Base-by-base conservation (phyloP, 2,888 invertebrate species). In the Drosophila emarginata region DNA sequence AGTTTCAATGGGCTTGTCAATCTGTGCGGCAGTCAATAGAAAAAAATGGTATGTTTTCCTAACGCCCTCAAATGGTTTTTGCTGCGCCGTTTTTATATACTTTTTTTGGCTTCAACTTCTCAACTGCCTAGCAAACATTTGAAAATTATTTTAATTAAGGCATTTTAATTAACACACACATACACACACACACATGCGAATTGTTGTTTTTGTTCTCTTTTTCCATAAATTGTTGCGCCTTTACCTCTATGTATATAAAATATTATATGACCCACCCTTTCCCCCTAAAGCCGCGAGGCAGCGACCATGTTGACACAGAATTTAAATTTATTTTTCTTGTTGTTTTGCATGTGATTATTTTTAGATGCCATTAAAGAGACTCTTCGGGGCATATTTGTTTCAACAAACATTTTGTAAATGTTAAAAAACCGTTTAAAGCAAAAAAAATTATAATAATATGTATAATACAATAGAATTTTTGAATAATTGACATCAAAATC, bases 71-170 rank as follows among this genome's bases (percentile, higher is more conserved):
- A 40, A n/a, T 21, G n/a, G n/a, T 56, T 52, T 50, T 18, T 56
- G 59, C 40, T 70, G 53, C 39, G 58, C 51, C 56, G 32, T 63
- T 58, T 37, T 32, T 50, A 9, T 32, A 32, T 50, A 56, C 61
- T 63, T 15, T 52, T 7, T 32, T 7, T 32, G 32, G 52, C 54
- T 60, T 53, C 59, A 21, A 59, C 58, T 61, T 58, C 69, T 65
- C 51, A 60, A 61, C 51, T 59, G 14, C 53, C 64, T 58, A 50
- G 76, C 66, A 67, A 67, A 61, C 72, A 72, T 72, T 72, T 72
- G 65, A 72, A 71, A 78, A 78, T 81, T 77, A 78, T 78, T 81
- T 87, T 87, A 83, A 86, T 87, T 80, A 79, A 84, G 82, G 71
- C 84, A 75, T 84, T 82, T 81, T 84, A 82, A 82, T 82, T 84